Conservation (phyloP, 2,113 vertebrate genomes). For the Eublepharis macularius region DNA sequence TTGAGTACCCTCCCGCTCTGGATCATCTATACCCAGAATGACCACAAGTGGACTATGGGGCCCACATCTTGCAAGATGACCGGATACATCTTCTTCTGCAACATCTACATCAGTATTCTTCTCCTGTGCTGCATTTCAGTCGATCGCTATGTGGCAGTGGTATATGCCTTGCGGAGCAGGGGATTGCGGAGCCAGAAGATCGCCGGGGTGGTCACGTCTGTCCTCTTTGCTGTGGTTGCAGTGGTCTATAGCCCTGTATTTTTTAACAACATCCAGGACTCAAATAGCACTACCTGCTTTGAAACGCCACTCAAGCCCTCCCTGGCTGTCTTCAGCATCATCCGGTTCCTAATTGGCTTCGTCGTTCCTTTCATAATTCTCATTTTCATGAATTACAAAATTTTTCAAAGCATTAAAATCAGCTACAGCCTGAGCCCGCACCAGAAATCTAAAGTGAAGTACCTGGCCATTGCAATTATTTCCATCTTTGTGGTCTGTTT, state of each 20-base stretch:
- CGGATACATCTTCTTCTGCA: constrained; percentile 93
- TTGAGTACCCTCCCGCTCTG: constrained; percentile 85
- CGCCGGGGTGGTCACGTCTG: constrained; percentile 28
- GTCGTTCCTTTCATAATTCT: constrained; percentile 77
- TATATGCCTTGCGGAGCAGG: constrained; percentile 78
- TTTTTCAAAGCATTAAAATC: constrained; percentile 66
- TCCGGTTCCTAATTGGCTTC: constrained; percentile 81
- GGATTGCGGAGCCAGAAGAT: constrained; percentile 64
- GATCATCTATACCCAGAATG: constrained; percentile 74
- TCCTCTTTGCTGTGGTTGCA: constrained; percentile 66
- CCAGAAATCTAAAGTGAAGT: constrained; percentile 80
- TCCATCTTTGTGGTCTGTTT: constrained; percentile 87
- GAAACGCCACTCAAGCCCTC: constrained; percentile 63
- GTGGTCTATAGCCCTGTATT: constrained; percentile 73
- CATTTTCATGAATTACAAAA: constrained; percentile 75
- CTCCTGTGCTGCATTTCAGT: constrained; percentile 88
- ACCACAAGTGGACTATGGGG: constrained; percentile 75
- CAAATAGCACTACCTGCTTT: constrained; percentile 70
- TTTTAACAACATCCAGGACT: neutral
- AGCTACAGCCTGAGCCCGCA: constrained; percentile 50
- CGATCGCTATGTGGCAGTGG: constrained; percentile 85
- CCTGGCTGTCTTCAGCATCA: constrained; percentile 70
- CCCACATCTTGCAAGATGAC: constrained; percentile 70
- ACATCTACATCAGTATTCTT: constrained; percentile 91
- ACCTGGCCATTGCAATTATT: constrained; percentile 74